These are phyloP conservation scores for Stratiolaelaps scimitus DNA, from an alignment of 1,140 invertebrate genomes.

Conservation along the genomic window DNA sequence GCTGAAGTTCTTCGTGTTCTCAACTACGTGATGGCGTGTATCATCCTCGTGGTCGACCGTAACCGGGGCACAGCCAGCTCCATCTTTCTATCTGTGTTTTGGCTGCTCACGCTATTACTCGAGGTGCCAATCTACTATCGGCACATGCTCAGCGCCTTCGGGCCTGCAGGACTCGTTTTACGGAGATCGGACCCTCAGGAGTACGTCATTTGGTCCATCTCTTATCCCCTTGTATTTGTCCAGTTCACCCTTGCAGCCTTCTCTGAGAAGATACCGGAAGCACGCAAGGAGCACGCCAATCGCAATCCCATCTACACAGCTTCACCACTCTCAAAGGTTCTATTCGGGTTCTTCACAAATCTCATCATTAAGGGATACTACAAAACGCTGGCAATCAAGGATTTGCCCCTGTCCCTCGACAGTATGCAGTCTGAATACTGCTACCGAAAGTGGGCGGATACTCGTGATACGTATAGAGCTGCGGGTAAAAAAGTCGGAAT, in stretches of 20 bases:
- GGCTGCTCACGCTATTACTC: neutral
- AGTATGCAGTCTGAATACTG: slow-evolving; percentile 9
- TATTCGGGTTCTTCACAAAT: slow-evolving; percentile 1
- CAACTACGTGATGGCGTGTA: neutral
- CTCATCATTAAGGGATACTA: neutral
- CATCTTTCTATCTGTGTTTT: neutral
- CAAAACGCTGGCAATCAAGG: neutral
- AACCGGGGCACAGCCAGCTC: neutral
- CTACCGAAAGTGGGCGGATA: neutral
- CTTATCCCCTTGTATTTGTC: neutral
- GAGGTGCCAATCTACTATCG: slow-evolving; percentile 4
- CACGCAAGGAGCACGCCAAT: neutral
- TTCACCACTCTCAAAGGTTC: neutral
- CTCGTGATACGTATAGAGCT: neutral
- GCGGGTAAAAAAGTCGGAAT: neutral
- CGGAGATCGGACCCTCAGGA: neutral
- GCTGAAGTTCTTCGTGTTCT: neutral
- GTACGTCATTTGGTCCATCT: neutral
- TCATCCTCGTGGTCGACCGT: slow-evolving; percentile 5
- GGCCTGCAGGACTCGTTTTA: neutral
- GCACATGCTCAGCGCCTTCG: slow-evolving; percentile 6
- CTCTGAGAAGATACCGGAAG: neutral
- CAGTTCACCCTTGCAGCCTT: neutral
- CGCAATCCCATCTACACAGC: slow-evolving; percentile 23
- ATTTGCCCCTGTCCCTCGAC: neutral